Evolutionary conservation across 35 echinoderm and acorn worm species (phyloP).

Genomic region (Diadema setosum): DNA sequence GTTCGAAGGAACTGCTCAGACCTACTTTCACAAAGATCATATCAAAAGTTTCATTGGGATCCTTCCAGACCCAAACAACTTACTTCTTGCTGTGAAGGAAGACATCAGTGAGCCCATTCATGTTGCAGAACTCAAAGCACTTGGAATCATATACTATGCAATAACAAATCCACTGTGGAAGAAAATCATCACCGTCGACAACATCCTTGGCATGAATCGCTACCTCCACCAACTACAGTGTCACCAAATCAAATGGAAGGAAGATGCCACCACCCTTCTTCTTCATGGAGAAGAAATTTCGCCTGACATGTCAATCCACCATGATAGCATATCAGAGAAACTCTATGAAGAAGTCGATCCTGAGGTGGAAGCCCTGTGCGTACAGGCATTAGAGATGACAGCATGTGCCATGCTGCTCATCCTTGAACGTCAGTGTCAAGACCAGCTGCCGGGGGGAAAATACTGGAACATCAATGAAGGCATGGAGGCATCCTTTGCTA

Average conservation of each 20-base stretch:
- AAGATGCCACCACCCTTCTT: conserved; percentile 22
- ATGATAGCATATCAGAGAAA: conserved; percentile 1
- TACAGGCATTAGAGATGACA: conserved; percentile 44
- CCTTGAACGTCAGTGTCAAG: conserved; percentile 36
- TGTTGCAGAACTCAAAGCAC: conserved; percentile 18
- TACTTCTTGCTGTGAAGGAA: conserved; percentile 10
- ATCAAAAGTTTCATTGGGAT: conserved; percentile 17
- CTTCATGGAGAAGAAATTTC: not conserved
- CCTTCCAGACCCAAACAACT: conserved; percentile 45
- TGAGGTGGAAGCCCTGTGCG: conserved; percentile 17
- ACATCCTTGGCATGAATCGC: conserved; percentile 50
- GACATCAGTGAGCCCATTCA: conserved; percentile 24
- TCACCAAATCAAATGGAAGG: not conserved
- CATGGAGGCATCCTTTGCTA: not conserved
- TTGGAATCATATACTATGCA: conserved; percentile 47
- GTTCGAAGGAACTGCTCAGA: conserved; percentile 23
- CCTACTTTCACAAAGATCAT: conserved; percentile 38
- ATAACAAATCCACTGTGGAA: conserved; percentile 62
- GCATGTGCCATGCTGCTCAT: conserved; percentile 47
- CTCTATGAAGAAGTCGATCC: conserved; percentile 11
- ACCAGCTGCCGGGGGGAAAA: conserved; percentile 67
- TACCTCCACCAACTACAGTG: not conserved
- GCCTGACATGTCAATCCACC: not conserved
- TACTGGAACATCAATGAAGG: conserved; percentile 22
- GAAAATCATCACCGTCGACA: conserved; percentile 5